Evolutionary conservation across 2,797 vertebrate genomes (phyloP), one percentile per base, ranked within the genome.

Genomic region (Notolabrus celidotus): DNA sequence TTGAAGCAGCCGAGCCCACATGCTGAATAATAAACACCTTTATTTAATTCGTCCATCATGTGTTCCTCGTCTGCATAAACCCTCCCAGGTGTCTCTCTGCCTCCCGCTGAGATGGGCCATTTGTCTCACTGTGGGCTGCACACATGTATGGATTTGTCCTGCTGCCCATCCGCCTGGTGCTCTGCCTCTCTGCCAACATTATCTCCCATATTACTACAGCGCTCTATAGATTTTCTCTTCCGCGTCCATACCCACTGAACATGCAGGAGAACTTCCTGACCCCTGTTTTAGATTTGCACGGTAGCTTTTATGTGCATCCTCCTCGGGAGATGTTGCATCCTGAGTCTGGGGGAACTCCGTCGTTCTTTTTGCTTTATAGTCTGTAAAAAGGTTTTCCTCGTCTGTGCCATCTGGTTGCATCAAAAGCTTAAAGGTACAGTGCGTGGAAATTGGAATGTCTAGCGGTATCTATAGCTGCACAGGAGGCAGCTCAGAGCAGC

Each of bases 131-230:
- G 62, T 41, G 36, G 0, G 23, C 55, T 19, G 55, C 61, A 80
- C 59, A 58, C 67, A 58, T 38, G 62, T 74, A 70, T 80, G 61
- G 59, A 79, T 77, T 47, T 19, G 68, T 70, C 45, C 38, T 10
- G 53, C 65, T 64, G 73, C 62, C 54, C 33, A 5, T 43, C 10
- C 11, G n/a, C 71, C 73, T 62, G 70, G 74, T 65, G 75, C 43
- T 62, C 61, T 9, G 66, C 41, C 52, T 68, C 56, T 61, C 50
- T 69, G 64, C 65, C 66, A 71, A 27, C 52, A 49, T 12, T 6
- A 2, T 33, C 41, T 39, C 38, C 66, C 47, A 52, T 20, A 42
- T 22, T 2, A 17, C 51, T 1, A 20, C 16, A 20, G 50, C 9
- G 15, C 2, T 45, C 59, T 47, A 25, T 47, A 51, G 49, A 53